phyloP scores from a whole-genome alignment of 2,797 vertebrate species.

The Rhynchonycteris naso region DNA sequence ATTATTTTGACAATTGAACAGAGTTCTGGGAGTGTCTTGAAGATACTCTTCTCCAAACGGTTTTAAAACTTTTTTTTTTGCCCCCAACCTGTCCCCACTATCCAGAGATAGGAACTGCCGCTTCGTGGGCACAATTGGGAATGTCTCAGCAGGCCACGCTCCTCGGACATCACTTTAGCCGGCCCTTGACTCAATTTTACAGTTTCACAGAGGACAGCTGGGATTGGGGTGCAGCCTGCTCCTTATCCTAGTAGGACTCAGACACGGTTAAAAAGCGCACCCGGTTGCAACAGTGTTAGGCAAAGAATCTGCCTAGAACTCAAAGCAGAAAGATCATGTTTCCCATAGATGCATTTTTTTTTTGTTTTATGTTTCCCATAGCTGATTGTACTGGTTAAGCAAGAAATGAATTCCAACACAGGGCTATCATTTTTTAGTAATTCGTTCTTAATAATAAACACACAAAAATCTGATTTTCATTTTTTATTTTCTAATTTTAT shows the following conservation, averaged over 20 bases:
- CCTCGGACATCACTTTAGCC: background rate
- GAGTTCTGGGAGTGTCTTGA: background rate
- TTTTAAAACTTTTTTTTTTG: background rate
- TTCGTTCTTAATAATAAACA: slow-evolving; percentile 56
- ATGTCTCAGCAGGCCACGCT: slow-evolving; percentile 15
- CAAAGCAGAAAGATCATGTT: background rate
- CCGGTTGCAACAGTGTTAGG: no score
- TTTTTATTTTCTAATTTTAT: slow-evolving; percentile 36
- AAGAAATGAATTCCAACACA: slow-evolving; percentile 29
- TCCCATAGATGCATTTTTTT: background rate
- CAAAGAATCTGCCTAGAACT: background rate
- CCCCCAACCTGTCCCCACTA: background rate
- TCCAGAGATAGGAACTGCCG: background rate
- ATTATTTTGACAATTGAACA: background rate
- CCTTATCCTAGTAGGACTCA: background rate
- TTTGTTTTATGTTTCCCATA: background rate
- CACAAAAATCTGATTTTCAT: background rate
- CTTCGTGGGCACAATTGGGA: background rate
- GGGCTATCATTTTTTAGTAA: background rate
- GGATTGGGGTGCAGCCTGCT: background rate
- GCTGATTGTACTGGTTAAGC: slow-evolving; percentile 39
- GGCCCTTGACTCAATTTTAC: background rate
- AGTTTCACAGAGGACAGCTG: background rate
- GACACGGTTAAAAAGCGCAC: background rate
- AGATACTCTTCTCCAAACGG: background rate